Evolutionary conservation across 1,140 invertebrate species (phyloP).

Genomic region (Drosophila pectinifera): DNA sequence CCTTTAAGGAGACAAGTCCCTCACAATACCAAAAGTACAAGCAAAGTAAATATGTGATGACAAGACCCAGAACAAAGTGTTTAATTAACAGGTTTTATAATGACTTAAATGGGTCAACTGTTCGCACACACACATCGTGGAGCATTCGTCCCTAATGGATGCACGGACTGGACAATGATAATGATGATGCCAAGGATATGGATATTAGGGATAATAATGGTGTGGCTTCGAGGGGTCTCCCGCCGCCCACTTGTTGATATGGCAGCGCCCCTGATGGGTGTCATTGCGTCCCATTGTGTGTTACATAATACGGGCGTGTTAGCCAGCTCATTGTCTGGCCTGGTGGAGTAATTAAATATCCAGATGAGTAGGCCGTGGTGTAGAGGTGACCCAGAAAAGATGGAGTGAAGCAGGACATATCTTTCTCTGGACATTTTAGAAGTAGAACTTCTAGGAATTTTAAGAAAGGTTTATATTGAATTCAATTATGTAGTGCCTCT

Average conservation of each 20-base stretch:
- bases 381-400: neutral
- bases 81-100: conserved; percentile 67
- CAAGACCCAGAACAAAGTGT: conserved; percentile 27
- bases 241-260: conserved; percentile 67
- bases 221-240: conserved; percentile 12
- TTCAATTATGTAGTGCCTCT: too few relatives aligned
- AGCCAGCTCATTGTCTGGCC: neutral
- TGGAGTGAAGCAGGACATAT: neutral
- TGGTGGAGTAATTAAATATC: conserved; percentile 7
- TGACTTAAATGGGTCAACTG: conserved; percentile 61
- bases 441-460: too few relatives aligned
- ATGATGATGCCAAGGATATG: neutral
- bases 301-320: conserved; percentile 29
- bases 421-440: too few relatives aligned
- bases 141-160: too few relatives aligned
- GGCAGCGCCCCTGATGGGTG: conserved; percentile 33
- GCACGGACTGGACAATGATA: too few relatives aligned
- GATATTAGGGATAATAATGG: neutral
- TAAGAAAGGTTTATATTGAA: too few relatives aligned
- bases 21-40: neutral
- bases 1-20: neutral
- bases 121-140: neutral
- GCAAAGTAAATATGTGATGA: neutral
- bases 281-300: conserved; percentile 49
- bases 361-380: neutral